phyloP scores from a whole-genome alignment of 2,888 invertebrate species.

The Hydrotaea diabolus region DNA sequence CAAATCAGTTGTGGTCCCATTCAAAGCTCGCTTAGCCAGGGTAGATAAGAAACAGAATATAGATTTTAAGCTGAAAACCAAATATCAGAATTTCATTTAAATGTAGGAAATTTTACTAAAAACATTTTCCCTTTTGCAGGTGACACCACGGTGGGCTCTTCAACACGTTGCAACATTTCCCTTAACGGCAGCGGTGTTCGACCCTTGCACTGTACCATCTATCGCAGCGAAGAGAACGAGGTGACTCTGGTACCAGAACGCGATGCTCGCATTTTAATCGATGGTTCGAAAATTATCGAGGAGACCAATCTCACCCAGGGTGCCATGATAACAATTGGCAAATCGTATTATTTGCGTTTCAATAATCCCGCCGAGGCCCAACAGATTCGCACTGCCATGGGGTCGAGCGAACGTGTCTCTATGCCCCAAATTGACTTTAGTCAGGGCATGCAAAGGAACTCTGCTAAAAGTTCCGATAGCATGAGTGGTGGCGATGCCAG shows the following conservation, averaged over 20 bases:
- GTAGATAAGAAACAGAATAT: neutral
- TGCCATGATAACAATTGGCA: slow-evolving; percentile 94
- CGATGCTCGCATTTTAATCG: slow-evolving; percentile 86
- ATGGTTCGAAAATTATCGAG: slow-evolving; percentile 86
- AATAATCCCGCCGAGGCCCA: slow-evolving; percentile 95
- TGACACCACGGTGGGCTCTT: slow-evolving; percentile 90
- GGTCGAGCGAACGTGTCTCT: slow-evolving; percentile 86
- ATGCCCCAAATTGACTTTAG: slow-evolving; percentile 89
- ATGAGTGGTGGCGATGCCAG: slow-evolving; percentile 54
- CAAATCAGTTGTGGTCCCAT: neutral
- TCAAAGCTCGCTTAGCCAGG: neutral
- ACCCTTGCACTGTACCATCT: slow-evolving; percentile 92
- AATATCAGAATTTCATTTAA: neutral
- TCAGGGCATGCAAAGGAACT: slow-evolving; percentile 70
- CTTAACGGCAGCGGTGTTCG: slow-evolving; percentile 93
- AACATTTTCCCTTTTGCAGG: slow-evolving; percentile 82
- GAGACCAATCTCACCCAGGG: slow-evolving; percentile 92
- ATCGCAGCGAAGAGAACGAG: slow-evolving; percentile 88
- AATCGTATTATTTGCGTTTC: slow-evolving; percentile 95
- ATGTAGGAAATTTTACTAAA: neutral
- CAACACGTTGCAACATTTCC: slow-evolving; percentile 90
- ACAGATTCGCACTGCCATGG: slow-evolving; percentile 90
- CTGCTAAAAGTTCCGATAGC: slow-evolving; percentile 64
- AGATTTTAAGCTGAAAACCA: neutral
- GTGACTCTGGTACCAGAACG: slow-evolving; percentile 91